Evolutionary conservation across 2,888 invertebrate genomes (phyloP).

Genomic region (Pachliopta kotzebuea): DNA sequence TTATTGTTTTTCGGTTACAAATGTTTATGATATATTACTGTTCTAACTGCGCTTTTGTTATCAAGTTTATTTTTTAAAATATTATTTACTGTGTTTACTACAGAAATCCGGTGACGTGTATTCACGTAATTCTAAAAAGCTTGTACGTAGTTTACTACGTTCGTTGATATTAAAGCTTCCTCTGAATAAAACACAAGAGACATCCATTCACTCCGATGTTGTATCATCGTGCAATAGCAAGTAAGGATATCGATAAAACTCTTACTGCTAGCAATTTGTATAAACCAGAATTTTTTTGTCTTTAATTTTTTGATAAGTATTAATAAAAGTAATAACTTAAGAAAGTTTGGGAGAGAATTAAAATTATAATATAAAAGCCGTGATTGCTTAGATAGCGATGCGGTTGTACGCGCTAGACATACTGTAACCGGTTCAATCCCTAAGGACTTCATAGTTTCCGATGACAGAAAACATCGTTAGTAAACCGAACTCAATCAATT

Average conservation of each 20-base stretch:
- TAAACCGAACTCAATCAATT: too few relatives aligned
- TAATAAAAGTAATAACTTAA: too few relatives aligned
- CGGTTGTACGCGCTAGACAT: too few relatives aligned
- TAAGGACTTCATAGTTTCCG: too few relatives aligned
- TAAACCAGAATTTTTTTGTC: background rate
- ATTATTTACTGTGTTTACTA: background rate
- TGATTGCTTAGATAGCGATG: too few relatives aligned
- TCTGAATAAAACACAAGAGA: background rate
- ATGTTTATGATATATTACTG: too few relatives aligned
- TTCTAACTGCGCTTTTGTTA: background rate
- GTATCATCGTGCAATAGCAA: background rate
- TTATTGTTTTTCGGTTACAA: too few relatives aligned
- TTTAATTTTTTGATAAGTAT: too few relatives aligned
- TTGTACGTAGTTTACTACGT: conserved; percentile 10
- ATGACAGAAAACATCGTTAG: too few relatives aligned
- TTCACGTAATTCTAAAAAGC: background rate
- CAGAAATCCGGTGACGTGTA: background rate
- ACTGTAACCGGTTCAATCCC: too few relatives aligned
- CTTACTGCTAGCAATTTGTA: background rate
- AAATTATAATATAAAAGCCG: too few relatives aligned
- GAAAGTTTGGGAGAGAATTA: background rate
- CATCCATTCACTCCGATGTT: background rate
- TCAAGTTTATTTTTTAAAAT: background rate
- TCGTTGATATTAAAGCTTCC: conserved; percentile 15
- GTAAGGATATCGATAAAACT: conserved; percentile 9